phyloP scores from a whole-genome alignment of 2,888 invertebrate species.

The Idaea biselata region DNA sequence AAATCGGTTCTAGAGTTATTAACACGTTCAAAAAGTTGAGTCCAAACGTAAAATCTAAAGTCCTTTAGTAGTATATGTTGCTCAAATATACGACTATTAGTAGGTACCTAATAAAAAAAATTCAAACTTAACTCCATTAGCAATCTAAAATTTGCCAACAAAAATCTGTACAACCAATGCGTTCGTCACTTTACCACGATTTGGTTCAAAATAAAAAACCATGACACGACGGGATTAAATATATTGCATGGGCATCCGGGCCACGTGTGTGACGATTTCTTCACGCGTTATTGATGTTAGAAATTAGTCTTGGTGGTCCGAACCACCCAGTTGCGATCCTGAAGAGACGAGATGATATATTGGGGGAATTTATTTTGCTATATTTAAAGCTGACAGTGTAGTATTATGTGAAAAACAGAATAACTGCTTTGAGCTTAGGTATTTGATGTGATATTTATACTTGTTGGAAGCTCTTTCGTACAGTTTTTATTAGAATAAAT shows the following conservation, averaged over 20 bases:
- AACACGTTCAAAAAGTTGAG: no score
- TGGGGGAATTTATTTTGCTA: neutral
- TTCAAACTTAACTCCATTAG: no score
- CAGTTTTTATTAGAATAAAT: no score
- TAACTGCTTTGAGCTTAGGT: neutral
- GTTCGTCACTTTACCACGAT: slow-evolving; percentile 15
- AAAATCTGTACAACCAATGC: slow-evolving; percentile 2
- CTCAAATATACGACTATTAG: no score
- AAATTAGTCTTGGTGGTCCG: slow-evolving; percentile 55
- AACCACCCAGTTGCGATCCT: slow-evolving; percentile 44
- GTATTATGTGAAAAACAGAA: neutral
- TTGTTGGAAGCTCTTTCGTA: neutral
- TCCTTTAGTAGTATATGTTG: no score
- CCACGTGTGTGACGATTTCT: slow-evolving; percentile 57
- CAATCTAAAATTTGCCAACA: neutral
- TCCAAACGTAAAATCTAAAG: no score
- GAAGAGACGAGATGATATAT: slow-evolving; percentile 20
- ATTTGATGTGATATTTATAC: neutral
- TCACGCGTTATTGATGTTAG: slow-evolving; percentile 71
- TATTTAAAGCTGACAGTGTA: neutral
- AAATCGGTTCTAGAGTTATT: no score
- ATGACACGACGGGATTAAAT: slow-evolving; percentile 41
- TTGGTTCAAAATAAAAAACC: slow-evolving; percentile 29
- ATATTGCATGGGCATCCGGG: slow-evolving; percentile 47
- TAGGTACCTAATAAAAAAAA: no score